Conservation (phyloP, 2,113 vertebrate genomes). For the Thamnaconus septentrionalis region DNA sequence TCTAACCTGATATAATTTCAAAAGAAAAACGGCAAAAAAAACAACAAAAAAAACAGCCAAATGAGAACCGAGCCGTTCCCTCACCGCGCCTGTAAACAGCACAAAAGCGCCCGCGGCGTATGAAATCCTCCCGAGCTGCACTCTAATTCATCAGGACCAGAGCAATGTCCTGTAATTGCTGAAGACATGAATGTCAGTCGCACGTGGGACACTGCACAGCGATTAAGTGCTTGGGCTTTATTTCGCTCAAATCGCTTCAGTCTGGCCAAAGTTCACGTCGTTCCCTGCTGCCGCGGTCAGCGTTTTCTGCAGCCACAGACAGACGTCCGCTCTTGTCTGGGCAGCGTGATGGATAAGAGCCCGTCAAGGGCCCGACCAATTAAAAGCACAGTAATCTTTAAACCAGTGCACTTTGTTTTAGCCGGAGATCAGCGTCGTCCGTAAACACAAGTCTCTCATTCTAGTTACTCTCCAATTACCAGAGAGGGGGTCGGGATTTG, state of each 20-base stretch:
- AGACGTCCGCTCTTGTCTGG: too few relatives aligned
- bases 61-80: constrained; percentile 16
- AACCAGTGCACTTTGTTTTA: too few relatives aligned
- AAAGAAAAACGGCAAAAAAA: constrained; percentile 2
- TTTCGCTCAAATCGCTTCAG: constrained; percentile 19
- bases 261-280: constrained; percentile 12
- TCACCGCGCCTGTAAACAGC: not conserved
- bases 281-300: constrained; percentile 30
- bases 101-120: too few relatives aligned
- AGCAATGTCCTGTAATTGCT: constrained; percentile 14
- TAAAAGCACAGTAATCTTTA: too few relatives aligned
- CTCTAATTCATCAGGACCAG: too few relatives aligned
- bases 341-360: constrained; percentile 35
- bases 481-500: constrained; percentile 6
- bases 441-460: too few relatives aligned
- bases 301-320: not conserved
- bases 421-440: too few relatives aligned
- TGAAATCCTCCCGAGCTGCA: too few relatives aligned
- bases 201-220: not conserved
- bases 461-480: too few relatives aligned
- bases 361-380: constrained; percentile 36
- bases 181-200: constrained; percentile 21
- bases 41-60: not conserved
- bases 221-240: constrained; percentile 15
- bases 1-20: not conserved